Conservation (phyloP, 53 echinoderm and acorn worm species). For the Paelopatides confundens region DNA sequence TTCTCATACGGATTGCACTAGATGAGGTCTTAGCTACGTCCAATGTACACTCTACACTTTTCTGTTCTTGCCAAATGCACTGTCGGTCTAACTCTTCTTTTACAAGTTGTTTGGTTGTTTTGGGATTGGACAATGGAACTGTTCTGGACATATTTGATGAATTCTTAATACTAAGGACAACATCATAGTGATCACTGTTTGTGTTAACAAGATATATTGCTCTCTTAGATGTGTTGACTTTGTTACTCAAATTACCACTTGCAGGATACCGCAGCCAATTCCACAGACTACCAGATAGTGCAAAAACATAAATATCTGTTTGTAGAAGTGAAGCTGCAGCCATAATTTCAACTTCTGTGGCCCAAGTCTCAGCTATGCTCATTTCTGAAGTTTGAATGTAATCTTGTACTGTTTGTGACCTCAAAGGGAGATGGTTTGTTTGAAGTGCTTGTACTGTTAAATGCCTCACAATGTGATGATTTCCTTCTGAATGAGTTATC, state of each 20-base stretch:
- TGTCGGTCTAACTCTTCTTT: constrained; percentile 7
- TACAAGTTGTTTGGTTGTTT: constrained; percentile 21
- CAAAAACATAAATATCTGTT: neutral
- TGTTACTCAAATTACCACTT: neutral
- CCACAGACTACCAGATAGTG: neutral
- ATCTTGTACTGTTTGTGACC: neutral
- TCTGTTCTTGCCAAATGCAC: constrained; percentile 5
- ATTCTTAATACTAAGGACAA: neutral
- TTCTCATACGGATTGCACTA: neutral
- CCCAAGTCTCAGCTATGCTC: neutral
- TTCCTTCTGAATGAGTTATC: neutral
- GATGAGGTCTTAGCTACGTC: neutral
- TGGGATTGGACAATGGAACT: neutral
- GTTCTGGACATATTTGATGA: neutral
- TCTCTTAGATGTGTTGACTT: neutral
- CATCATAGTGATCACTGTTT: constrained; percentile 16
- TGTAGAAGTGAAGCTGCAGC: constrained; percentile 6
- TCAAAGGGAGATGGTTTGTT: neutral
- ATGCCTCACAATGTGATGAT: neutral
- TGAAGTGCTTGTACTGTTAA: neutral
- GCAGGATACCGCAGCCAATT: constrained; percentile 1
- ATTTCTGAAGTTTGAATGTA: constrained; percentile 11
- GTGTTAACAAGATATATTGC: constrained; percentile 11
- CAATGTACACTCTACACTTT: neutral
- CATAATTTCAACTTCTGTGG: constrained; percentile 36